A percentile compares a stretch with the other conserved stretches of the same genome.
phyloP scores from a whole-genome alignment of 2,888 invertebrate species.

The Rotaria sp. region DNA sequence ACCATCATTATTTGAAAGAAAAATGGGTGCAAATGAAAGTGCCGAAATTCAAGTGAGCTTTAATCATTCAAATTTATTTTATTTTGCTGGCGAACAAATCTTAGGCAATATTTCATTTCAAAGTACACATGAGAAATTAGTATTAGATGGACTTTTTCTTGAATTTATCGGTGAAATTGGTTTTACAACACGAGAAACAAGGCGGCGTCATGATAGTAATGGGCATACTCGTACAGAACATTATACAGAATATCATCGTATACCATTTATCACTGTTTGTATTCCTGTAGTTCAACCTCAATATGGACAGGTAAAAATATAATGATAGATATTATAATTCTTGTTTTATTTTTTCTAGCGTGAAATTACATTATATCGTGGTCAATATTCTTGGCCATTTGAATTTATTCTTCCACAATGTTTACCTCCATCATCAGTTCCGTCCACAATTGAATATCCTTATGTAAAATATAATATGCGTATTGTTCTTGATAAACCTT shows the following conservation, averaged over 20 bases:
- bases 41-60: not conserved
- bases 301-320: not conserved
- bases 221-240: not conserved
- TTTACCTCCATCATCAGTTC: not conserved
- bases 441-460: not conserved
- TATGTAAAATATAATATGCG: constrained; percentile 13
- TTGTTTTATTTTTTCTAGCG: not conserved
- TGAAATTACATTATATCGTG: not conserved
- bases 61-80: not conserved
- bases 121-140: not conserved
- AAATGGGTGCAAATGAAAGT: constrained; percentile 23
- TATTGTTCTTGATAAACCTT: not conserved
- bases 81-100: not conserved
- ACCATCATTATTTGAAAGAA: no score
- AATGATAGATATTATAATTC: not conserved
- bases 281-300: not conserved
- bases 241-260: constrained; percentile 21
- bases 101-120: not conserved
- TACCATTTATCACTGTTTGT: not conserved
- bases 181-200: not conserved
- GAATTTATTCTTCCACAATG: not conserved
- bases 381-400: not conserved
- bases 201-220: not conserved
- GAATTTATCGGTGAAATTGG: not conserved
- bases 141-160: not conserved